Percentiles rank a stretch among this genome's conserved stretches.
Conservation (phyloP, 1,140 invertebrate genomes). For the Orchestia grillus region DNA sequence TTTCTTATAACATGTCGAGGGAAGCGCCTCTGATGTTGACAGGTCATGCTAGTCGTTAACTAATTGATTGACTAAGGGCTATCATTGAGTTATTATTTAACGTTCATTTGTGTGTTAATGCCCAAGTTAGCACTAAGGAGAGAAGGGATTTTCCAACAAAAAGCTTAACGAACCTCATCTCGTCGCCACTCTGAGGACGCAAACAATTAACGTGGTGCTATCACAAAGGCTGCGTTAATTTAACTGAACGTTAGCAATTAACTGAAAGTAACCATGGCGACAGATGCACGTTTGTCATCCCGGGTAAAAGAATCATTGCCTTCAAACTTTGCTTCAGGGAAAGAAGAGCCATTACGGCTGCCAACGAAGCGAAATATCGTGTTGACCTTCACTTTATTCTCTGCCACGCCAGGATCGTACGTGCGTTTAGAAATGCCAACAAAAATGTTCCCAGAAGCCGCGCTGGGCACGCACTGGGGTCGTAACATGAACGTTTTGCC, state of each 20-base stretch:
- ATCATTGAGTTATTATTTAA: no score
- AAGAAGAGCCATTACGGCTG: background rate
- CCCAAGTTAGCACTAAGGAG: no score
- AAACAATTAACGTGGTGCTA: no score
- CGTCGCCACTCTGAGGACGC: no score
- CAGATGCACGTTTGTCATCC: background rate
- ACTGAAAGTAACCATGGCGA: background rate
- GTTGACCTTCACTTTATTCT: background rate
- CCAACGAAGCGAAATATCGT: background rate
- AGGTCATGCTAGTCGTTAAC: no score
- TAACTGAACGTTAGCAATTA: background rate
- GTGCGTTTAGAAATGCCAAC: background rate
- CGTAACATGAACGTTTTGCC: background rate
- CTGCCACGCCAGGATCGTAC: background rate
- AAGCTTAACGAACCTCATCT: no score
- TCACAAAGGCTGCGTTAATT: background rate
- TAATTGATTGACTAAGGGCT: no score
- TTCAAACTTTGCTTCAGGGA: background rate
- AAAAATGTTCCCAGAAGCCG: background rate
- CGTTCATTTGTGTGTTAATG: no score
- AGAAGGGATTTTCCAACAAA: no score
- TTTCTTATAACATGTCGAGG: no score
- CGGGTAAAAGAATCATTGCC: background rate
- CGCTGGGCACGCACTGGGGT: background rate
- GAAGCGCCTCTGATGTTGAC: no score